These are phyloP conservation scores for Trachelipus rathkii DNA, from an alignment of 1,140 invertebrate genomes.

Conservation along the genomic window DNA sequence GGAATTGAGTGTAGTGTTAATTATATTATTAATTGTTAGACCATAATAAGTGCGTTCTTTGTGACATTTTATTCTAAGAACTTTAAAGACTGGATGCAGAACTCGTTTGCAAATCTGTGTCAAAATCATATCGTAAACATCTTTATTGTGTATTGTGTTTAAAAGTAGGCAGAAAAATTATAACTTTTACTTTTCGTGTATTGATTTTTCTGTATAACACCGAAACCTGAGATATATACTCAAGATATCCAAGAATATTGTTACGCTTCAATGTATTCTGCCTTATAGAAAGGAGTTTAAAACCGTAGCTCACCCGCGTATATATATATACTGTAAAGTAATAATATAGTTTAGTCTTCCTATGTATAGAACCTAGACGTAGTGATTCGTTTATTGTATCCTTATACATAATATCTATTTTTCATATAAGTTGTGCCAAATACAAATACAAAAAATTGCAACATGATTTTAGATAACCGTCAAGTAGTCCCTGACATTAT, in stretches of 20 bases:
- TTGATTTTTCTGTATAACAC: not conserved
- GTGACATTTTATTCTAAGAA: not conserved
- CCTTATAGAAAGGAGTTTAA: not conserved
- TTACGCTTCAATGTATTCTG: not conserved
- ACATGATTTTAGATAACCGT: constrained; percentile 8
- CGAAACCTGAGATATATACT: constrained; percentile 4
- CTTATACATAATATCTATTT: not conserved
- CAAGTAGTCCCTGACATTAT: constrained; percentile 6
- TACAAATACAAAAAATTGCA: not conserved
- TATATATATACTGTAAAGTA: not conserved
- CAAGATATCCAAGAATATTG: not conserved
- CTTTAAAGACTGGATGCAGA: not conserved
- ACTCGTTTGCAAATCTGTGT: not conserved
- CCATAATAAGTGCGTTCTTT: not conserved
- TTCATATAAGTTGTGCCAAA: not conserved
- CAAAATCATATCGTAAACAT: not conserved
- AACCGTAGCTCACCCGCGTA: not conserved
- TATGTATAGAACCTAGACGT: not conserved
- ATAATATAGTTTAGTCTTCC: constrained; percentile 4
- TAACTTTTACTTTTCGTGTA: not conserved
- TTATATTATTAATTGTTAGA: not conserved
- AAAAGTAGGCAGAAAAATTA: not conserved
- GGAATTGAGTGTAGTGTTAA: not conserved
- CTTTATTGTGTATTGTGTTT: not conserved
- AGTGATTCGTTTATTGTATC: not conserved